These are phyloP conservation scores for Heliconius ethilla DNA, from an alignment of 2,888 invertebrate genomes.

Conservation along the genomic window DNA sequence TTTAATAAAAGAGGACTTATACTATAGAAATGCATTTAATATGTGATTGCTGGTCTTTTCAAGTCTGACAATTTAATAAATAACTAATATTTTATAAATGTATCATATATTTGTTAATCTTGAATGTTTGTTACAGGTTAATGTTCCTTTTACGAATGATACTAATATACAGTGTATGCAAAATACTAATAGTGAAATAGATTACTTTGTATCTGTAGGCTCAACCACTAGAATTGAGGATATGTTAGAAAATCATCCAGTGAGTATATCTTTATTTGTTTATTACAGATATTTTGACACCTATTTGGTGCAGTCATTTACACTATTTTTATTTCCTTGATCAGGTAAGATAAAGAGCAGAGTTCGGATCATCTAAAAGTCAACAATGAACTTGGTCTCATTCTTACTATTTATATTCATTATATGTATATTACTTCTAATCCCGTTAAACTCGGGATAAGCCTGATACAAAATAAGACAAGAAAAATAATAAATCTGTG, in stretches of 20 bases:
- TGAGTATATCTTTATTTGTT: conserved; percentile 51
- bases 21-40: not conserved
- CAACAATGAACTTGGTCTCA: too few species aligned
- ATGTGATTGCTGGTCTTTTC: not conserved
- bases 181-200: conserved; percentile 88
- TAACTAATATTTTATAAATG: not conserved
- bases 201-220: conserved; percentile 90
- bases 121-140: conserved; percentile 73
- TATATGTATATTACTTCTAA: too few species aligned
- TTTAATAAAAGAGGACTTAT: not conserved
- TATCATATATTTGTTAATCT: conserved; percentile 20
- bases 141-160: conserved; percentile 86
- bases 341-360: not conserved
- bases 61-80: not conserved
- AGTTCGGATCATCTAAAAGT: not conserved
- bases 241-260: conserved; percentile 78
- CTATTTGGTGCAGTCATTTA: not conserved
- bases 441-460: too few species aligned
- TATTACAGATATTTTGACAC: not conserved
- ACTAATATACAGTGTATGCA: conserved; percentile 89
- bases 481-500: too few species aligned
- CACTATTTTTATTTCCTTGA: not conserved
- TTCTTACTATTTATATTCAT: too few species aligned
- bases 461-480: too few species aligned
- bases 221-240: conserved; percentile 78